Base-by-base conservation (phyloP, 2,113 vertebrate genomes). In the Tupaia chinensis region DNA sequence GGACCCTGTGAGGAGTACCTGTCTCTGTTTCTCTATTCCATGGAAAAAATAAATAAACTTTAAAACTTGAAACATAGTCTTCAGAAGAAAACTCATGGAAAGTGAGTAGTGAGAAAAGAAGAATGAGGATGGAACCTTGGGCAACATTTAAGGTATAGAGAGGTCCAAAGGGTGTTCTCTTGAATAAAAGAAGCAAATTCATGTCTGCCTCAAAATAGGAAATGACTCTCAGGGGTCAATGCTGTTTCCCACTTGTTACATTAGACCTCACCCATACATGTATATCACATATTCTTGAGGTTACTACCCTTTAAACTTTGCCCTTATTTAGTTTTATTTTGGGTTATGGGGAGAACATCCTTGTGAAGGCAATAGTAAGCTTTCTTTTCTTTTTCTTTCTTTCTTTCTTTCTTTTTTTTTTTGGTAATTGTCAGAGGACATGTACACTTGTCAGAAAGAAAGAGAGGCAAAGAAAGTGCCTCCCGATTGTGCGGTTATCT, bases 301-400 rank as follows among this genome's bases (percentile, higher is more conserved):
- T 85, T 32, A 84, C 9, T 56, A 89, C 13, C 22, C 56, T 65
- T 89, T 79, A 70, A 85, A 81, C 80, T 77, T 95, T 32, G 82
- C 87, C 14, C 20, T 87, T 6, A 66, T 69, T 54, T 87, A 32
- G 54, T 93, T 34, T 87, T 87, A 83, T 82, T 91, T 94, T 68
- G 68, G 4, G 17, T 86, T 76, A 44, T 95, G 27, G 34, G 19
- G 32, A 66, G 44, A 15, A 1, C 58, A 61, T 87, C 22, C 82
- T 89, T 83, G 72, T 34, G 58, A 89, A 86, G 65, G 81, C 27
- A 82, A 32, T 91, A 89, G 72, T 56, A 44, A 44, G 44, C 44
- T 44, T 44, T 44, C 44, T 44, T 44, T 44, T 44, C 5, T 32
- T 32, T 44, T 44, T 44, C 5, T 5, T 44, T 44, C 5, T 44